Conservation (phyloP, 2,113 vertebrate species). For the Ailuropoda melanoleuca region DNA sequence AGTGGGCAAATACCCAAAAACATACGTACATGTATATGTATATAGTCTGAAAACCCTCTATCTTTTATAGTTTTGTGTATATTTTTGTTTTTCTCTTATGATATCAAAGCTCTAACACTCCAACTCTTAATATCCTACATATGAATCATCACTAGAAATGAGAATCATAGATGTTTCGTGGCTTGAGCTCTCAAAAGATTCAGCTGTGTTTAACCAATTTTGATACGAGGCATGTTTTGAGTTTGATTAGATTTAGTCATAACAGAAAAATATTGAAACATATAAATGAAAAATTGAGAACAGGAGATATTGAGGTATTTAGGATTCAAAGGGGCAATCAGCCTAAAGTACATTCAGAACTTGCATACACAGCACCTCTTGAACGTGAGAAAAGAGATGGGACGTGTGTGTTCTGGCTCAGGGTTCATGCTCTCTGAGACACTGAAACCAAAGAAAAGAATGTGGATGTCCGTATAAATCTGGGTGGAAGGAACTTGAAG, state of each 20-base stretch:
- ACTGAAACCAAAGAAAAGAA: background rate
- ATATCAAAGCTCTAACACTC: background rate
- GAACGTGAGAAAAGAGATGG: background rate
- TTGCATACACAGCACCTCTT: background rate
- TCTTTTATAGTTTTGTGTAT: background rate
- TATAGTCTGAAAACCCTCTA: background rate
- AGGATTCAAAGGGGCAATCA: background rate
- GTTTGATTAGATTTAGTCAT: background rate
- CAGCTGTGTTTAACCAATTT: background rate
- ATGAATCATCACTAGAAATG: slow-evolving; percentile 38
- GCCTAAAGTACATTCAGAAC: background rate
- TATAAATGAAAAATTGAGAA: background rate
- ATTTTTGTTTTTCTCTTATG: slow-evolving; percentile 28
- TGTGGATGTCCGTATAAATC: background rate
- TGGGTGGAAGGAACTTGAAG: background rate
- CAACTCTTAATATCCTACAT: background rate
- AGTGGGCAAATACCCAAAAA: background rate
- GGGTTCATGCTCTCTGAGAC: background rate
- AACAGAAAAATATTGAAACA: background rate
- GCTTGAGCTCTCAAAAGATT: background rate
- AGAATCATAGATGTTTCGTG: background rate
- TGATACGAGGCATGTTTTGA: background rate
- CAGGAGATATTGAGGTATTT: background rate
- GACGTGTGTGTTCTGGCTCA: background rate
- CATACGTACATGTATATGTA: background rate